Percentiles rank a stretch among this genome's conserved stretches.
phyloP scores from a whole-genome alignment of 2,888 invertebrate species.

The Drosophila kuntzei region DNA sequence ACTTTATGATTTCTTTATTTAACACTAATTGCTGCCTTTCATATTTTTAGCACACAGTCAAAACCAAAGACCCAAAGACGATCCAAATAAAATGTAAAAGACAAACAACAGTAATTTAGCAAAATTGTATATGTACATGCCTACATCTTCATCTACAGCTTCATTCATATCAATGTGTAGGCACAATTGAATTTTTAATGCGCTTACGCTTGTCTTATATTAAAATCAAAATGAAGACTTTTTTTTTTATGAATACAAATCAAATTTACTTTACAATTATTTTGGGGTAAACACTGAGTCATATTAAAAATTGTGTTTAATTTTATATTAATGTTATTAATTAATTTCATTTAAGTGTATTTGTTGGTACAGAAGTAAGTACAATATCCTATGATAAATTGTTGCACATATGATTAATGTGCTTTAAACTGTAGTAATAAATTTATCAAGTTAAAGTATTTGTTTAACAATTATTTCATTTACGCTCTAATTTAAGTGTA shows the following conservation, averaged over 20 bases:
- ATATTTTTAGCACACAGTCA: slow-evolving; percentile 16
- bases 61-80: slow-evolving; percentile 27
- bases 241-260: too few species aligned
- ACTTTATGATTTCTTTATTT: slow-evolving; percentile 78
- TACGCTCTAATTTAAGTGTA: too few species aligned
- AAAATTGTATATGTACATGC: slow-evolving; percentile 11
- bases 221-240: background rate
- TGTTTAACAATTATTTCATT: too few species aligned
- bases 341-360: background rate
- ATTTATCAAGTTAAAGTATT: too few species aligned
- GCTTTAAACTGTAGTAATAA: background rate
- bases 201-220: slow-evolving; percentile 7
- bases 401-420: background rate
- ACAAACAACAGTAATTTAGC: slow-evolving; percentile 20
- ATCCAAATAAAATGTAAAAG: slow-evolving; percentile 29
- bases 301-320: background rate
- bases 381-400: too few species aligned
- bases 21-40: slow-evolving; percentile 73
- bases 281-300: too few species aligned
- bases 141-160: background rate
- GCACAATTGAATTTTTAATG: slow-evolving; percentile 24
- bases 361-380: too few species aligned
- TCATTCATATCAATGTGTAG: background rate
- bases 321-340: background rate
- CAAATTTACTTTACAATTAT: too few species aligned